Conservation (phyloP, 1,140 invertebrate species). For the Ephestia elutella region DNA sequence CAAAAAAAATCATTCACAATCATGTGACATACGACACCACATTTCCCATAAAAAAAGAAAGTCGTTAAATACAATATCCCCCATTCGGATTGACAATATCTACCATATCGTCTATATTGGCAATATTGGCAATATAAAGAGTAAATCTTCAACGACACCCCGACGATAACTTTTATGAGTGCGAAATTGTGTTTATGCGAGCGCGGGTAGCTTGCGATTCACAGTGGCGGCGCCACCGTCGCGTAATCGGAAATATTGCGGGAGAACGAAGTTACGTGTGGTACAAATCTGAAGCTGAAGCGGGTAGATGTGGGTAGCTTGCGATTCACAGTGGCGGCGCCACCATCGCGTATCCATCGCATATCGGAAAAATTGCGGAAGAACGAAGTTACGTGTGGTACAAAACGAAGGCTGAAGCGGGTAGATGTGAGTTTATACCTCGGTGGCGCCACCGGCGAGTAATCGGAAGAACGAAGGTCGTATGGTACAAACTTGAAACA, state of each 20-base stretch:
- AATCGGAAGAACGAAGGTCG: too few relatives aligned
- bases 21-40: neutral
- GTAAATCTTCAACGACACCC: constrained; percentile 19
- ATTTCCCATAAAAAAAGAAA: neutral
- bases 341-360: constrained; percentile 24
- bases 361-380: constrained; percentile 58
- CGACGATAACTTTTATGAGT: constrained; percentile 67
- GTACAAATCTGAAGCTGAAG: constrained; percentile 11
- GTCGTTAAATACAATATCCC: neutral
- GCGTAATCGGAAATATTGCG: constrained; percentile 64
- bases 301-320: constrained; percentile 36
- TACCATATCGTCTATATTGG: constrained; percentile 22
- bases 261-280: constrained; percentile 46
- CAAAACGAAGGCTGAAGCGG: constrained; percentile 5
- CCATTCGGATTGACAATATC: constrained; percentile 42
- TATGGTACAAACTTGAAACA: too few relatives aligned
- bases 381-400: constrained; percentile 46
- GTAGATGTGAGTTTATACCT: too few relatives aligned
- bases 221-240: constrained; percentile 24
- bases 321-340: constrained; percentile 45
- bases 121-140: constrained; percentile 35
- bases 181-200: constrained; percentile 67
- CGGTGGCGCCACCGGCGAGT: too few relatives aligned
- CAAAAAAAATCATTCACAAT: neutral
- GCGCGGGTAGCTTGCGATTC: constrained; percentile 56